These are phyloP conservation scores for Agriopis aurantiaria DNA, from an alignment of 2,888 invertebrate species.

Conservation along the genomic window DNA sequence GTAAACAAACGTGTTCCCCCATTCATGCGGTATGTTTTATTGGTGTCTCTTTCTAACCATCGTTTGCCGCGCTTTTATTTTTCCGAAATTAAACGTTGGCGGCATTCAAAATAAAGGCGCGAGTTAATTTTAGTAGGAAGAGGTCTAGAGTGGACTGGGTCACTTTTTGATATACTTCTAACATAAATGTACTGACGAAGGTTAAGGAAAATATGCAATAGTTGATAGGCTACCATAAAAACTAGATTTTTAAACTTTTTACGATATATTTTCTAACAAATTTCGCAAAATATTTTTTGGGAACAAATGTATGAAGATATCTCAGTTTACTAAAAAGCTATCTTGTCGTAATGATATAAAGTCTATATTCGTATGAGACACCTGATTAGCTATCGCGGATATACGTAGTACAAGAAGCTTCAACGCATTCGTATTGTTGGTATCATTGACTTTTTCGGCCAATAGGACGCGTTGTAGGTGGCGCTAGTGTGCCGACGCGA, in stretches of 20 bases:
- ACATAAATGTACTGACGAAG: slow-evolving; percentile 63
- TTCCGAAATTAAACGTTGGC: slow-evolving; percentile 82
- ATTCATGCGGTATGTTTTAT: slow-evolving; percentile 82
- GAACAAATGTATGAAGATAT: slow-evolving; percentile 74
- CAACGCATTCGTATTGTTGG: slow-evolving; percentile 67
- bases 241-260: slow-evolving; percentile 54
- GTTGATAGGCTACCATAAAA: slow-evolving; percentile 47
- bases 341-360: slow-evolving; percentile 34
- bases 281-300: slow-evolving; percentile 68
- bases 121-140: slow-evolving; percentile 79
- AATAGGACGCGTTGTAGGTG: slow-evolving; percentile 78
- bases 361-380: slow-evolving; percentile 52
- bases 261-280: slow-evolving; percentile 63
- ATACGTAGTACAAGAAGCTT: slow-evolving; percentile 81
- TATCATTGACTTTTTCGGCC: slow-evolving; percentile 65
- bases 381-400: slow-evolving; percentile 73
- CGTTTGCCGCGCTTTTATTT: slow-evolving; percentile 82
- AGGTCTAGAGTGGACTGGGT: slow-evolving; percentile 76
- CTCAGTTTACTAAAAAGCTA: slow-evolving; percentile 46
- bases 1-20: slow-evolving; percentile 80
- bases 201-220: slow-evolving; percentile 60
- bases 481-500: slow-evolving; percentile 81
- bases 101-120: slow-evolving; percentile 84
- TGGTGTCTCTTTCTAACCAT: slow-evolving; percentile 82
- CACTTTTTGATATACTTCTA: slow-evolving; percentile 84